Percentiles rank a stretch among this genome's conserved stretches.
phyloP scores from a whole-genome alignment of 2,797 vertebrate species.

The Parauchenoglanis punctatus region DNA sequence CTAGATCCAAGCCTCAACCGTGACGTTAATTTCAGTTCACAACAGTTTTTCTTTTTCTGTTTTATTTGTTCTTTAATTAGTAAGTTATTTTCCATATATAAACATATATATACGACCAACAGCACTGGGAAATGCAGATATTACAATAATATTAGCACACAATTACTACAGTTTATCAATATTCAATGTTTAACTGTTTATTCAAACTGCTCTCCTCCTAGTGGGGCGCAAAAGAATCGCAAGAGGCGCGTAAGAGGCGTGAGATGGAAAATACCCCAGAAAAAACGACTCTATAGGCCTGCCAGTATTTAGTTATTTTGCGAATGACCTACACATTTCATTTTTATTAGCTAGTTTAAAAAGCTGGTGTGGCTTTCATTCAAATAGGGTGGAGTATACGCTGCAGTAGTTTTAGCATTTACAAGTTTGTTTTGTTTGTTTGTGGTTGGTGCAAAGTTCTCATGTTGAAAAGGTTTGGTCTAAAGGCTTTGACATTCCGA shows the following conservation, averaged over 20 bases:
- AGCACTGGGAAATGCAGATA: not conserved
- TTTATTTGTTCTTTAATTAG: not conserved
- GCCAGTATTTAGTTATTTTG: not conserved
- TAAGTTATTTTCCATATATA: not conserved
- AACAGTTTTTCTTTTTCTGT: not conserved
- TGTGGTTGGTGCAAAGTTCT: not conserved
- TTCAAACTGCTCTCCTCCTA: not conserved
- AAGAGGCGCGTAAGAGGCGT: not conserved
- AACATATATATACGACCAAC: not conserved
- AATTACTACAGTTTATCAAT: not conserved
- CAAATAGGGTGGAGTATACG: not conserved
- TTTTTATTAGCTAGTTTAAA: not conserved
- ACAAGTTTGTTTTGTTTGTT: not conserved
- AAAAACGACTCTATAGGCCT: not conserved
- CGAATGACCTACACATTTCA: not conserved
- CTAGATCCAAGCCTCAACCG: accelerated
- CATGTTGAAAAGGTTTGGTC: no score
- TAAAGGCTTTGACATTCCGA: no score
- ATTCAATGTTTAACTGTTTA: not conserved
- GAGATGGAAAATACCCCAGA: not conserved
- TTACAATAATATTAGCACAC: not conserved
- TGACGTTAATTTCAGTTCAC: not conserved
- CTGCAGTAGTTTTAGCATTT: not conserved
- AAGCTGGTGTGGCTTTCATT: not conserved
- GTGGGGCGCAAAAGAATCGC: not conserved